These are phyloP conservation scores for Parazoanthus swiftii DNA, from an alignment of 92 coral and sea anemone species.

Conservation along the genomic window DNA sequence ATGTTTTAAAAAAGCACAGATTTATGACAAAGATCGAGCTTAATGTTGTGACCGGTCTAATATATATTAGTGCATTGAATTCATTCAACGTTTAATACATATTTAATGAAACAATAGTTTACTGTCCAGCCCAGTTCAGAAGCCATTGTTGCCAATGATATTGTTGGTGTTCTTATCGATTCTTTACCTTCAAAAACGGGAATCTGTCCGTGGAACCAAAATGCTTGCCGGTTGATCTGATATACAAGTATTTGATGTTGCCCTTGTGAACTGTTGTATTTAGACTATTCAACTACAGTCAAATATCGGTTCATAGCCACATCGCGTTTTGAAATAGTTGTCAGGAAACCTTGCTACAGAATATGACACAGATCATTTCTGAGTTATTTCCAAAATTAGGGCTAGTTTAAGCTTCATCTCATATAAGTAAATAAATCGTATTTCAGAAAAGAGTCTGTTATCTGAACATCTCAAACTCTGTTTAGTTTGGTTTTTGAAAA, in stretches of 20 bases:
- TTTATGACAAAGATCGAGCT: neutral
- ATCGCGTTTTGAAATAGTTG: neutral
- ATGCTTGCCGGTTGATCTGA: neutral
- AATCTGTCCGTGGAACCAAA: neutral
- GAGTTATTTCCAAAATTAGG: neutral
- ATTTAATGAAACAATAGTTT: neutral
- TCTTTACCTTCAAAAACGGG: neutral
- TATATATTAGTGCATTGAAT: neutral
- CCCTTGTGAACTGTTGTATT: neutral
- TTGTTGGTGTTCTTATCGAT: neutral
- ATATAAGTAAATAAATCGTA: too few species aligned
- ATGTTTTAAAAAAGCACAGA: neutral
- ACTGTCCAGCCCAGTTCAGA: neutral
- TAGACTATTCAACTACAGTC: neutral
- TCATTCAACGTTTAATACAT: neutral
- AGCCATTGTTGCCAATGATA: neutral
- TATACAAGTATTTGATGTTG: neutral
- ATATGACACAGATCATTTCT: too few species aligned
- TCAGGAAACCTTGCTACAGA: neutral
- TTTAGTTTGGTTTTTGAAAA: neutral
- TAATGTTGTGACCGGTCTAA: neutral
- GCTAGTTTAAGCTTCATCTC: neutral
- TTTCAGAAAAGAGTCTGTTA: too few species aligned
- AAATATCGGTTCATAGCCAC: too few species aligned
- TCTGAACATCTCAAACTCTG: neutral